Base-by-base conservation (phyloP, 2,888 invertebrate species). In the Lordiphosa fenestrarum region DNA sequence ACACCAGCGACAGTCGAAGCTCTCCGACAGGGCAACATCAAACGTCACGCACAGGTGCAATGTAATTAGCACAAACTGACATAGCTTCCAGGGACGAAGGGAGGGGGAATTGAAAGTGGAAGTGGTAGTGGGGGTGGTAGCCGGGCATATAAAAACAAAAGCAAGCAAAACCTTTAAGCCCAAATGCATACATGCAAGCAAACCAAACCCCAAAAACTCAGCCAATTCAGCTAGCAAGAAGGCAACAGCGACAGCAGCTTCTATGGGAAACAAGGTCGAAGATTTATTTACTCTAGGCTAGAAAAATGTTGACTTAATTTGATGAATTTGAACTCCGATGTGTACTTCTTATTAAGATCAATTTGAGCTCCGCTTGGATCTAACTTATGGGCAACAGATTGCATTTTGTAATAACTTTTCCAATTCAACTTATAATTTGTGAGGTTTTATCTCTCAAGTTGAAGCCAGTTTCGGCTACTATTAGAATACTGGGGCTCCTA, bases 31-130 rank as follows among this genome's bases (percentile, higher is more conserved):
- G 69, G 63, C 73, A 83, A 71, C 85, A 81, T 85, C 84, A 80
- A 85, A 84, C 84, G 80, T 80, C 80, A 80, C 64, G 66, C 66
- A 81, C 80, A 81, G 80, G 84, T 83, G 84, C 82, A 81, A 85
- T 71, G 77, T 84, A 85, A 85, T 85, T 84, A 85, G 82, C 85
- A 84, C 82, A 68, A 83, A 76, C 70, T 73, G 59, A 69, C 81
- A 83, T 65, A 68, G 77, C 77, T 65, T 47, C 63, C 37, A 12
- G 7, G 40, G 35, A 5, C 21, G 13, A 12, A 0, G 25, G 6
- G 12, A 4, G 4, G 7, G 6, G 33, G 9, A 21, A 15, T 12
- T 7, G 25, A n/a, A 9, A 15, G 36, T 60, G 53, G 60, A 48
- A 37, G 42, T 56, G 49, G 7, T 15, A 13, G 23, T 21, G 41